Evolutionary conservation across 2,888 invertebrate species (phyloP).

Genomic region (Norana najaformis): DNA sequence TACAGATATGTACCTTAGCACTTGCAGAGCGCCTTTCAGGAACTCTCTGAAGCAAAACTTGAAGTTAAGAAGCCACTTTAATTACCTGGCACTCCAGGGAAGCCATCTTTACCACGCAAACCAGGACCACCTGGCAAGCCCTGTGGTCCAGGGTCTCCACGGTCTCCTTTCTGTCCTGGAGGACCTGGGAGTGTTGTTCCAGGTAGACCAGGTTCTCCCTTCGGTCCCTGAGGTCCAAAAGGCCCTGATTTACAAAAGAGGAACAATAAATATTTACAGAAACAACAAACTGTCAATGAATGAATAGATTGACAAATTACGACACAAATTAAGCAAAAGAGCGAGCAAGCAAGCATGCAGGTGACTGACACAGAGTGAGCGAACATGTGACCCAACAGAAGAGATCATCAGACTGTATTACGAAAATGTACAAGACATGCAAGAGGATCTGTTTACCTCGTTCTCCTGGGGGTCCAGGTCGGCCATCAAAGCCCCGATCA

Average conservation of each 20-base stretch:
- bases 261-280: not conserved
- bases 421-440: not conserved
- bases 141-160: constrained; percentile 49
- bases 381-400: not conserved
- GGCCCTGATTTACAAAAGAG: constrained; percentile 15
- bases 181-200: constrained; percentile 19
- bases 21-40: not conserved
- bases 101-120: constrained; percentile 52
- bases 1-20: not conserved
- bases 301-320: not conserved
- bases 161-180: constrained; percentile 29
- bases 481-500: constrained; percentile 48
- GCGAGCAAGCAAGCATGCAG: not conserved
- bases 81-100: constrained; percentile 48
- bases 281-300: not conserved
- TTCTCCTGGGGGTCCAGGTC: constrained; percentile 48
- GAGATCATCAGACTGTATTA: not conserved
- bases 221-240: constrained; percentile 38
- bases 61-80: not conserved
- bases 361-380: not conserved
- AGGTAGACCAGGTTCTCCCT: constrained; percentile 49
- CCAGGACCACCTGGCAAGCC: constrained; percentile 34
- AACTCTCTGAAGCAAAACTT: not conserved
- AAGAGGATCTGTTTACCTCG: not conserved
- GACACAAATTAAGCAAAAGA: not conserved